Conservation (phyloP, 2,113 vertebrate species). For the Cephalopholis sonnerati region DNA sequence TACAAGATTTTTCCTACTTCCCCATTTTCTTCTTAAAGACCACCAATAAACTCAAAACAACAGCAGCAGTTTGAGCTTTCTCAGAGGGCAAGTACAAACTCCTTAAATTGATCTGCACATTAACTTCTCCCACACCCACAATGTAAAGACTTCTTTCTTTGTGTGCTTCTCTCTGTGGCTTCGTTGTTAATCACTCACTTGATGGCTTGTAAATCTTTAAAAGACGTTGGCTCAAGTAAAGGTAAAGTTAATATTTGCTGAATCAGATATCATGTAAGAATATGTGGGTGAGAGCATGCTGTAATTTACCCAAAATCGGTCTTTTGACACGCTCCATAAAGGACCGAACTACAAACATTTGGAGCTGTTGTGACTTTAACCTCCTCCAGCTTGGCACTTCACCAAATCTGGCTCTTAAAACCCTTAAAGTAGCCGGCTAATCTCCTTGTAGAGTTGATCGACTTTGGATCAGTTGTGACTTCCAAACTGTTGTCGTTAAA, state of each 20-base stretch:
- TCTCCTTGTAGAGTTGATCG: constrained; percentile 25
- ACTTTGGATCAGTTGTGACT: constrained; percentile 20
- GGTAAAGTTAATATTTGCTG: constrained; percentile 1
- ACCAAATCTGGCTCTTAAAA: constrained; percentile 29
- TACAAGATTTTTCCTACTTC: no score
- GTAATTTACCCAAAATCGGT: background rate
- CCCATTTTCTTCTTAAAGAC: no score
- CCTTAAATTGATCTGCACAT: background rate
- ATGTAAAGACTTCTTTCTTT: background rate
- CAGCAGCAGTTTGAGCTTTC: background rate
- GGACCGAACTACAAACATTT: background rate
- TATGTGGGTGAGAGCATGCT: background rate
- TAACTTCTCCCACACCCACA: background rate
- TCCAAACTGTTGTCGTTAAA: background rate
- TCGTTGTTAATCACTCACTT: background rate
- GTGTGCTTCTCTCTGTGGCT: background rate
- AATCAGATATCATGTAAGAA: background rate
- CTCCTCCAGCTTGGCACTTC: background rate
- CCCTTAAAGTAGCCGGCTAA: constrained; percentile 7
- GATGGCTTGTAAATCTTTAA: background rate
- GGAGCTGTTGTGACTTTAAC: background rate
- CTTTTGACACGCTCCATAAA: background rate
- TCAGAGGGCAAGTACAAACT: background rate
- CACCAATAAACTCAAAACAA: background rate
- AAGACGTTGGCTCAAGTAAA: background rate